Evolutionary conservation across 37 sponge, comb jelly and placozoan genomes (phyloP), one percentile per base, ranked within the genome.

Genomic region (Amphimedon queenslandica): DNA sequence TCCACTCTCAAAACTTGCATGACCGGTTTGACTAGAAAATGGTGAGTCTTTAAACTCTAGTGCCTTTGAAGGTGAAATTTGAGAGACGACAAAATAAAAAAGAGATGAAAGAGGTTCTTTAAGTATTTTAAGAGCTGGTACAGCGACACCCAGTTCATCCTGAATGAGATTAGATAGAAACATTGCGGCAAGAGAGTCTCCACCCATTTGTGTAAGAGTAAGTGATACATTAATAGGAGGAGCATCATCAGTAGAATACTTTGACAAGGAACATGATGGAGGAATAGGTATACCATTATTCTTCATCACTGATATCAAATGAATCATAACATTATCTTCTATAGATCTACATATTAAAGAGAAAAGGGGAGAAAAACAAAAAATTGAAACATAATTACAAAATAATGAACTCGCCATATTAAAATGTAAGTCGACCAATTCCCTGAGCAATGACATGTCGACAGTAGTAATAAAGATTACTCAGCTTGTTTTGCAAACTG

Each of bases 151-250:
- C 21, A 84, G 57, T 28, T 64, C 51, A 55, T 75, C 67, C 56
- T 70, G 29, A 2, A 84, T 29, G 8, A 64, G 75, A 31, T 24
- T 39, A 16, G 74, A 58, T 4, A 76, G 67, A 23, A 30, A 42
- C 74, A 84, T 43, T 1, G 79, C 85, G 0, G 85, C 55, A 1
- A 84, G 53, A 1, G 85, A 84, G 55, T 84, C 85, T 37, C 79
- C 78, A 23, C 85, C 85, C 43, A 84, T 61, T 71, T 84, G 79
- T 34, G 78, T 64, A 63, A 84, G 78, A 24, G 78, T 40, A 11
- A 20, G 28, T n/a, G 66, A 20, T 0, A 66, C 24, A 32, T 55
- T 33, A 24, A 36, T 27, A 2, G 37, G 70, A 60, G 69, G 70
- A 36, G 29, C 13, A n/a, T n/a, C n/a, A n/a, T n/a, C n/a, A n/a